Conservation (phyloP, 2,888 invertebrate genomes). For the Diarsia rubi region DNA sequence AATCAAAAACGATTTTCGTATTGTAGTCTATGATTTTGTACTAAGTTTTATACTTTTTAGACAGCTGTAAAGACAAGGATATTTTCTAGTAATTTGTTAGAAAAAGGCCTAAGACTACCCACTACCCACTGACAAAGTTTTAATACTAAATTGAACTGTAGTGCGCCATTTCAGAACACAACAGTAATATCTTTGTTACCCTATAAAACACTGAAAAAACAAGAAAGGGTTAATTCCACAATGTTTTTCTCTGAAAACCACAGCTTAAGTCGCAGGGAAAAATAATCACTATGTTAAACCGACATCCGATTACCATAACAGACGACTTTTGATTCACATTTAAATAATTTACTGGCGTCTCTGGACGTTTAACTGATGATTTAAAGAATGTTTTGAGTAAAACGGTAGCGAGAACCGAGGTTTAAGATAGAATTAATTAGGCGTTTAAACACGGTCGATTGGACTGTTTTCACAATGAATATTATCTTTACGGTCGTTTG, state of each 20-base stretch:
- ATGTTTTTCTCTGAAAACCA: not conserved
- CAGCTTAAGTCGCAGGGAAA: not conserved
- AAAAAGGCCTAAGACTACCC: no score
- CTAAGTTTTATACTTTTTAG: no score
- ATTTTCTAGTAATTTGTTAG: no score
- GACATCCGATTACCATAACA: constrained; percentile 37
- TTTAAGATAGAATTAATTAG: constrained; percentile 23
- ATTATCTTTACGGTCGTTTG: constrained; percentile 8
- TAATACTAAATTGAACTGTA: not conserved
- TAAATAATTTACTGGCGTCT: constrained; percentile 39
- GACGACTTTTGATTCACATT: constrained; percentile 46
- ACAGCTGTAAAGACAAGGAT: no score
- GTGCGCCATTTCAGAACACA: not conserved
- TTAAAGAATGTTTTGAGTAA: constrained; percentile 16
- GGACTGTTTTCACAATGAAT: not conserved
- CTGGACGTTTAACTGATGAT: constrained; percentile 8
- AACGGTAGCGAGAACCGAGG: constrained; percentile 34
- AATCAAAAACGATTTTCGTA: no score
- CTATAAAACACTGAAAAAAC: not conserved
- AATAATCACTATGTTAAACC: constrained; percentile 33
- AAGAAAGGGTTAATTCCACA: constrained; percentile 1
- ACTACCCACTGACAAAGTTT: not conserved
- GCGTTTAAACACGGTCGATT: constrained; percentile 6
- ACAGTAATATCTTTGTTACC: not conserved
- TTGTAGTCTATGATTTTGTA: no score